Evolutionary conservation across 1,140 invertebrate genomes (phyloP), one percentile per base, ranked within the genome.

Genomic region (Zaprionus vittiger): DNA sequence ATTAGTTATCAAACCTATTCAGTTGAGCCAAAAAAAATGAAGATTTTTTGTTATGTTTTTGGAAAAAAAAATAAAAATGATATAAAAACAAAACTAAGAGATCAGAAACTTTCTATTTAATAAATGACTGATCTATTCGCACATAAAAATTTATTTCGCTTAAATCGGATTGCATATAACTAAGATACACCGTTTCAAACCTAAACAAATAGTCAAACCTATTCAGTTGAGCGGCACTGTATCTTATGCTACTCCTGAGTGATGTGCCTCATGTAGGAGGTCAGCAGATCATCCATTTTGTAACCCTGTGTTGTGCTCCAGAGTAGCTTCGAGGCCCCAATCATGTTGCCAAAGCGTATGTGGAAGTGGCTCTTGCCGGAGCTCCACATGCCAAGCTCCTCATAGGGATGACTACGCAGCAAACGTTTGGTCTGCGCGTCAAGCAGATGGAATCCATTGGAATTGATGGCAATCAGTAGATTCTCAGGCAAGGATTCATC

Each of bases 241-340:
- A 52, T 0, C 22, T 11, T 2, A 52, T 4, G 17, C 15, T 54
- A 6, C 37, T 20, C 20, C 24, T 65, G 6, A 14, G 59, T 9
- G 67, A 85, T 91, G 56, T 91, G 72, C 17, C 68, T 80, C 62
- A 95, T 97, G 91, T 99, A 99, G 0, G 98, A 98, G 2, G 97
- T 97, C 79, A 99, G 95, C n/a, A 99, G 94, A 93, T 99, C 98
- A 93, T 99, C 98, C 96, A 99, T 98, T 94, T 99, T 99, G 93
- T 99, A 99, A 34, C 98, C 98, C 85, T 98, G 94, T 2, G 96
- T 96, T 14, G 98, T 99, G 94, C 98, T 97, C 92, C 97, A 98
- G 1, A 99, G 94, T 28, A 99, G 94, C 93, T 98, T 98, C 14
- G 96, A 97, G 59, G 97, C 96, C 57, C 96, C 94, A 70, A 98